These are phyloP conservation scores for Amphibalanus amphitrite DNA, from an alignment of 1,140 invertebrate genomes.

Conservation along the genomic window DNA sequence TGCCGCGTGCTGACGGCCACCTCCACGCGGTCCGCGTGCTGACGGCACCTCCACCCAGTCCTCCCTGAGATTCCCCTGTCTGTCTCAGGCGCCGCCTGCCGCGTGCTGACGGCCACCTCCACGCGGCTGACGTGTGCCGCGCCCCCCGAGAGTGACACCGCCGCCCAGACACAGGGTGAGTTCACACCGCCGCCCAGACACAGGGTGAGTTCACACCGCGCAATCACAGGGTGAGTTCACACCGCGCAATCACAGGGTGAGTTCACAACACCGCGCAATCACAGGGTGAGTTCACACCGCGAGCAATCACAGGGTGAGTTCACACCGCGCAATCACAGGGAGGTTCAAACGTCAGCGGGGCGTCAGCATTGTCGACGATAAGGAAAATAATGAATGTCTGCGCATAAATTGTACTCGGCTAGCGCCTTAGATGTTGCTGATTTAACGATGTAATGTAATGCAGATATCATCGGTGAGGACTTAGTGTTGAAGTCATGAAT, in stretches of 20 bases:
- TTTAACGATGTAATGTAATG: too few relatives aligned
- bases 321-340: not conserved
- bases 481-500: too few relatives aligned
- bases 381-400: too few relatives aligned
- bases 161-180: not conserved
- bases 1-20: not conserved
- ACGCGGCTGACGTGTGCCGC: not conserved
- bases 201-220: not conserved
- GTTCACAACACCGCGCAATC: not conserved
- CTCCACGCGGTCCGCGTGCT: not conserved
- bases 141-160: not conserved
- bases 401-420: too few relatives aligned
- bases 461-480: too few relatives aligned
- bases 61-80: not conserved
- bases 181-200: not conserved
- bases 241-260: not conserved
- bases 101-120: not conserved
- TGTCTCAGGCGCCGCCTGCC: not conserved
- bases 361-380: not conserved
- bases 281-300: not conserved
- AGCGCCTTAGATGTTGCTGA: too few relatives aligned
- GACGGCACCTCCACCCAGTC: too few relatives aligned
- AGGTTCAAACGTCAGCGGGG: not conserved
- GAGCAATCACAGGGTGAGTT: not conserved
- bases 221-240: not conserved